phyloP scores from a whole-genome alignment of 2,888 invertebrate species.

The Ormyrus pomaceus region DNA sequence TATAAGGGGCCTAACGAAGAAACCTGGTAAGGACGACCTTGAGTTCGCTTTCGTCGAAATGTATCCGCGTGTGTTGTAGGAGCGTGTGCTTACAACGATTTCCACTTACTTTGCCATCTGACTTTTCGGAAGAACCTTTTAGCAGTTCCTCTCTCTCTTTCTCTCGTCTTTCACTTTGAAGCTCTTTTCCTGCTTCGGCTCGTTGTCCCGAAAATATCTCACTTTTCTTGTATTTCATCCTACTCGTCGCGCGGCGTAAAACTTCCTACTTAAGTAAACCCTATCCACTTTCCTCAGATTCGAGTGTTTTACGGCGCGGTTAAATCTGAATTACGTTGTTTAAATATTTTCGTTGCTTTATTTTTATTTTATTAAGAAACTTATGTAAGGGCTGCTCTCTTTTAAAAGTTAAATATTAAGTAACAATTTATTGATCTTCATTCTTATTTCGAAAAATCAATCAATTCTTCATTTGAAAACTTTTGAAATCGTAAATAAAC shows the following conservation, averaged over 20 bases:
- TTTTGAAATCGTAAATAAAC: too few species aligned
- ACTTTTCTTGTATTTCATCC: slow-evolving; percentile 39
- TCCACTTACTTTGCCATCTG: slow-evolving; percentile 66
- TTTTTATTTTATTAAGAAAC: too few species aligned
- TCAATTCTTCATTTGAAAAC: too few species aligned
- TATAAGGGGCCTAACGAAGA: slow-evolving; percentile 17
- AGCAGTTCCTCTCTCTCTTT: slow-evolving; percentile 28
- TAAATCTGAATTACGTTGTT: background rate
- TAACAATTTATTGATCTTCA: too few species aligned
- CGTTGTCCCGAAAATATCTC: slow-evolving; percentile 38
- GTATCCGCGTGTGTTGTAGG: slow-evolving; percentile 61
- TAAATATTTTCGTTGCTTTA: background rate
- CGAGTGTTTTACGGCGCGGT: background rate
- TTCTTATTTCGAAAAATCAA: too few species aligned
- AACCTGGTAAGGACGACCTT: slow-evolving; percentile 28
- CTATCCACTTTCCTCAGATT: slow-evolving; percentile 19
- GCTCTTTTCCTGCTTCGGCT: slow-evolving; percentile 14
- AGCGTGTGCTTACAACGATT: slow-evolving; percentile 67
- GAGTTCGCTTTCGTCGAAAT: slow-evolving; percentile 33
- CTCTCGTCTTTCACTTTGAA: background rate
- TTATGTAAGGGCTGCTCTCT: too few species aligned
- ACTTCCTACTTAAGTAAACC: slow-evolving; percentile 44
- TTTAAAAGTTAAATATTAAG: too few species aligned
- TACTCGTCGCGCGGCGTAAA: slow-evolving; percentile 7
- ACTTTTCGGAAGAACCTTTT: slow-evolving; percentile 59